Percentiles rank a stretch among this genome's conserved stretches.
These are phyloP conservation scores for Philereme vetulata DNA, from an alignment of 2,888 invertebrate species.

Conservation along the genomic window DNA sequence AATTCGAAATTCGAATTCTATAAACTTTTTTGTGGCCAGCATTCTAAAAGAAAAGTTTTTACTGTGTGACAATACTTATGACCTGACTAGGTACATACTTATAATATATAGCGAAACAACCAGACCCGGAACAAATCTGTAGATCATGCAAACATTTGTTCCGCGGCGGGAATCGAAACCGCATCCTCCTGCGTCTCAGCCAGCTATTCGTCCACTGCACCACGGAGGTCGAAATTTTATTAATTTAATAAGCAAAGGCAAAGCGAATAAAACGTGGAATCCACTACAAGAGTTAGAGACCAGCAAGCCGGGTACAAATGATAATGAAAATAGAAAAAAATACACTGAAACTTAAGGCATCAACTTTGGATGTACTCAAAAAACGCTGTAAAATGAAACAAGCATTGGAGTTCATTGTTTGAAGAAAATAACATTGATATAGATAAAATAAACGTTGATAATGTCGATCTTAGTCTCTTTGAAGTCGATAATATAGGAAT, in stretches of 20 bases:
- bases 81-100: no score
- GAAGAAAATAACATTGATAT: constrained; percentile 48
- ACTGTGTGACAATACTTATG: no score
- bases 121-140: no score
- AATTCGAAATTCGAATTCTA: no score
- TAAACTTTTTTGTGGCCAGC: no score
- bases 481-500: constrained; percentile 50
- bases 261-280: constrained; percentile 3
- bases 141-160: no score
- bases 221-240: no score
- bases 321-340: constrained; percentile 26
- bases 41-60: no score
- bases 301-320: constrained; percentile 14
- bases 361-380: constrained; percentile 49
- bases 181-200: no score
- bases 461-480: constrained; percentile 47
- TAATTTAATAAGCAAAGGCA: constrained; percentile 2
- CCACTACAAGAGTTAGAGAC: constrained; percentile 8
- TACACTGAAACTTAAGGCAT: constrained; percentile 44
- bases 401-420: constrained; percentile 41
- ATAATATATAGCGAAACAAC: no score
- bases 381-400: constrained; percentile 43
- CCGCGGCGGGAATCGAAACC: no score
- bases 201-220: no score
- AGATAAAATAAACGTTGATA: constrained; percentile 52